Percentiles rank a stretch among this genome's conserved stretches.
These are phyloP conservation scores for Agrypnus murinus DNA, from an alignment of 2,888 invertebrate species.

Conservation along the genomic window DNA sequence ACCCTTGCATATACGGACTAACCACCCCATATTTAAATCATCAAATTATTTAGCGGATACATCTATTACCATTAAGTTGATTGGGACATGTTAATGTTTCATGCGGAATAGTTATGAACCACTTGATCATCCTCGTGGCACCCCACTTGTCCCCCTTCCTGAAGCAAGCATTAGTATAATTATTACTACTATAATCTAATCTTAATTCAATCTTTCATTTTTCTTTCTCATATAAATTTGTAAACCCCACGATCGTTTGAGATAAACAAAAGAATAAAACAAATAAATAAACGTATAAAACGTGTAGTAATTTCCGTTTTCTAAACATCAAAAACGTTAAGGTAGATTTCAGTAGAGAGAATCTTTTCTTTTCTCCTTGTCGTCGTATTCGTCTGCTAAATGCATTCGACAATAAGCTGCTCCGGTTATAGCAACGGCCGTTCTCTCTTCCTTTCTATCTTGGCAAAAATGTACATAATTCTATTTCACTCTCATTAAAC, in stretches of 20 bases:
- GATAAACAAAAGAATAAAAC: too few relatives aligned
- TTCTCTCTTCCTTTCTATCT: constrained; percentile 38
- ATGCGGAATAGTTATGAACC: constrained; percentile 33
- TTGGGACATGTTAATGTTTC: constrained; percentile 58
- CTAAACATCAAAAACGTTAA: constrained; percentile 27
- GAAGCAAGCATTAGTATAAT: too few relatives aligned
- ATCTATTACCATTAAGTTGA: constrained; percentile 69
- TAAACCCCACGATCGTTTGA: too few relatives aligned
- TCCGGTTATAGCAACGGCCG: constrained; percentile 41
- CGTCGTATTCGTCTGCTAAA: constrained; percentile 50
- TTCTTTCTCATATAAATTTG: too few relatives aligned
- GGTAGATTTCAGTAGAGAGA: constrained; percentile 13
- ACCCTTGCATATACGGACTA: constrained; percentile 53
- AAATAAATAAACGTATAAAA: too few relatives aligned
- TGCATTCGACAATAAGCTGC: constrained; percentile 58
- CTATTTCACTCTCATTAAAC: constrained; percentile 65
- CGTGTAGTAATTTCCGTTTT: constrained; percentile 15
- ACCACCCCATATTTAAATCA: constrained; percentile 63
- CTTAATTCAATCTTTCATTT: too few relatives aligned
- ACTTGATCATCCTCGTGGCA: constrained; percentile 13
- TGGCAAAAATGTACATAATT: constrained; percentile 46
- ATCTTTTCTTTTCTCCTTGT: constrained; percentile 26
- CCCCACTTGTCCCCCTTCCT: not conserved
- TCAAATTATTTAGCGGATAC: constrained; percentile 65
- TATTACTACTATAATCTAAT: too few relatives aligned